phyloP scores from a whole-genome alignment of 2,113 vertebrate species.

The Muntiacus muntjak region DNA sequence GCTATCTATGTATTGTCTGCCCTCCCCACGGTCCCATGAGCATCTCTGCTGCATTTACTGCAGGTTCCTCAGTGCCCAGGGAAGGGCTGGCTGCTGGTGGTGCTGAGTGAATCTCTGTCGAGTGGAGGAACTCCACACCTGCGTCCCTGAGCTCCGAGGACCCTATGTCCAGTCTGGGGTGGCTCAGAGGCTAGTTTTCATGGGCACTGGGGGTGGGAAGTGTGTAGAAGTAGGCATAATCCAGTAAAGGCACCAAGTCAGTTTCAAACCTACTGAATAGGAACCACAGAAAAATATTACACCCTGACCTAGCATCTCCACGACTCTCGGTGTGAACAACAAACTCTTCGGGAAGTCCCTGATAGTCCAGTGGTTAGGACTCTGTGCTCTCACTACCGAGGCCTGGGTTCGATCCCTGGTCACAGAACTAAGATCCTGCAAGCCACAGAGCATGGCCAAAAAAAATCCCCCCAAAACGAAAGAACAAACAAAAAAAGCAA shows the following conservation, averaged over 20 bases:
- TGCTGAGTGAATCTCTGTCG: background rate
- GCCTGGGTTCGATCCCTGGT: background rate
- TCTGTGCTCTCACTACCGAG: background rate
- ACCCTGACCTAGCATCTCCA: background rate
- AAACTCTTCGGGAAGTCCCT: background rate
- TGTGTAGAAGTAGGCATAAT: background rate
- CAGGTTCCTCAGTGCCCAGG: background rate
- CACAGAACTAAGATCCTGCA: background rate
- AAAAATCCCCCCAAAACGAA: background rate
- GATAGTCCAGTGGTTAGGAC: background rate
- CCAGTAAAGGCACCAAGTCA: background rate
- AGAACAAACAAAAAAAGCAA: background rate
- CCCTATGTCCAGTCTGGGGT: background rate
- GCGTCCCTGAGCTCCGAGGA: background rate
- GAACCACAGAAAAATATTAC: background rate
- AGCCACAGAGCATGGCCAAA: background rate
- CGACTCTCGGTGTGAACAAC: accelerated
- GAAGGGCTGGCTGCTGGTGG: background rate
- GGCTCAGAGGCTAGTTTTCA: background rate
- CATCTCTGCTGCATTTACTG: background rate
- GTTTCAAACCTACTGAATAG: background rate
- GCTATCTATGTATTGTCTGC: background rate
- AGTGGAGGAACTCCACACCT: background rate
- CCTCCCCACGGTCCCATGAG: accelerated
- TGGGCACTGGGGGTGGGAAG: background rate